Evolutionary conservation across 2,888 invertebrate genomes (phyloP), one percentile per base, ranked within the genome.

Genomic region (Andrena bucephala): DNA sequence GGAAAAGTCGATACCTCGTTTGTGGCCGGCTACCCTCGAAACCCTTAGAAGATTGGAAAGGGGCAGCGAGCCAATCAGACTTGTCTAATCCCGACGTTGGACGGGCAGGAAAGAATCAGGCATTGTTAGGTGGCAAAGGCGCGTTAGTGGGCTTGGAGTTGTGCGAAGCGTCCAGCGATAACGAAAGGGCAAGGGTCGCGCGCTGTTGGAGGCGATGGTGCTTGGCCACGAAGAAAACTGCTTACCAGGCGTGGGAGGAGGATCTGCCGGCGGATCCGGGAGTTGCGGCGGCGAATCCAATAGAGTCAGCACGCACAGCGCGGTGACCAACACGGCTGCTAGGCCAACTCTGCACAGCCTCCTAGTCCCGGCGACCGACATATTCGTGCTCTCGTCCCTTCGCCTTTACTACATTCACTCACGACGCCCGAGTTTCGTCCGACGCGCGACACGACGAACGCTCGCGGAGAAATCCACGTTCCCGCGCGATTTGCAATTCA

Each of bases 331-430:
- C 83, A 92, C 90, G 78, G 91, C 93, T 81, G 91, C 92, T 68
- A 93, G 89, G 84, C 92, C 93, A 57, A 92, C 90, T 92, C 93
- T 92, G 92, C 91, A 93, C 88, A 92, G 90, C 88, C 90, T 92
- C 84, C 91, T 92, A 86, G 91, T 92, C 2, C 85, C 85, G 6
- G 85, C 83, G 78, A 87, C 75, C 80, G 87, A 84, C 86, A 87
- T 87, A 77, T 65, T 84, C 60, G 33, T 48, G 31, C 29, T 42
- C 54, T 6, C 20, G 29, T 59, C 10, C 57, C 24, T 62, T 62
- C 24, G 48, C 59, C 36, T 33, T 2, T 16, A n/a, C 31, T 50
- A 27, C n/a, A n/a, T 69, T 57, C 57, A 57, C 57, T 57, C 57
- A 27, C 57, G 57, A 57, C 69, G 77, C 24, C 36, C 69, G 77